phyloP scores from a whole-genome alignment of 2,888 invertebrate genomes.

The Tinea semifulvella region DNA sequence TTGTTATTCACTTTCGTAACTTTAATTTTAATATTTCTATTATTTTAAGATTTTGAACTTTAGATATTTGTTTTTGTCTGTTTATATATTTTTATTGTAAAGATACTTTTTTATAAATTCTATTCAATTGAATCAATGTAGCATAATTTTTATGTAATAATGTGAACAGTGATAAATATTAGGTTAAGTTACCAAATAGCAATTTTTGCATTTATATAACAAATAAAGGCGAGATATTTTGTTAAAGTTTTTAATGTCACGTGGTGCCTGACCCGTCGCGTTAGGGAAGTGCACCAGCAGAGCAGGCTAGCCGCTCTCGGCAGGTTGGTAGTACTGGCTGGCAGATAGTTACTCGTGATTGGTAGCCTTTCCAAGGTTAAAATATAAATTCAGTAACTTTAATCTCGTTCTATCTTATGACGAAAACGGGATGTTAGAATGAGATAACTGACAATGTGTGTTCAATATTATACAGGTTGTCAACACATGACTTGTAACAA shows the following conservation, averaged over 20 bases:
- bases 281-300: neutral
- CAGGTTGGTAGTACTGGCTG: neutral
- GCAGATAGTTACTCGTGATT: neutral
- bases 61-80: neutral
- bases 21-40: constrained; percentile 1
- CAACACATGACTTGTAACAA: too few relatives aligned
- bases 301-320: too few relatives aligned
- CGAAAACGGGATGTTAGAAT: too few relatives aligned
- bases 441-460: too few relatives aligned
- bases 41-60: neutral
- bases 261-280: constrained; percentile 39
- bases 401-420: too few relatives aligned
- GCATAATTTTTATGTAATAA: neutral
- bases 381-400: too few relatives aligned
- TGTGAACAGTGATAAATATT: constrained; percentile 19
- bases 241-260: constrained; percentile 33
- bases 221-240: constrained; percentile 27
- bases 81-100: neutral
- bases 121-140: neutral
- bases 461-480: too few relatives aligned
- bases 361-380: too few relatives aligned
- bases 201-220: constrained; percentile 54
- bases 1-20: neutral
- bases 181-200: constrained; percentile 50
- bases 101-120: neutral